Evolutionary conservation across 2,113 vertebrate genomes (phyloP), one percentile per base, ranked within the genome.

Genomic region (Toxostoma redivivum): DNA sequence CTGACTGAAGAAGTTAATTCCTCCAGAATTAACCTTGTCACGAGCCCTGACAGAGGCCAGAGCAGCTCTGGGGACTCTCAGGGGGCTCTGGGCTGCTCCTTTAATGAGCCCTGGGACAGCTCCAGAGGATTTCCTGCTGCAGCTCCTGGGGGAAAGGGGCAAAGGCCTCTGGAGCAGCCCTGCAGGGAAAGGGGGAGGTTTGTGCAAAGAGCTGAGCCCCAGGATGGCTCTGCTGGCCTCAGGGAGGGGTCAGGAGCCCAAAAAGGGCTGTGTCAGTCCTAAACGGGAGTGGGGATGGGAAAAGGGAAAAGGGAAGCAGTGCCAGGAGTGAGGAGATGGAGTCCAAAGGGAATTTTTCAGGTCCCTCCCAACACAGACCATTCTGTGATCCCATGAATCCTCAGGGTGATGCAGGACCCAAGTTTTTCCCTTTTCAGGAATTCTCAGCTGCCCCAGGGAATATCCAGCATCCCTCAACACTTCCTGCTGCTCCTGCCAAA

Each of bases 31-130:
- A 56, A 61, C 84, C 92, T 94, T 95, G 95, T 96, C 96, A 96
- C 5, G 56, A 35, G 56, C 10, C 0, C 25, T 97, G 97, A 97
- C 64, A 90, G 94, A 97, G 96, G 85, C 96, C 97, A 97, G 97
- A 97, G 77, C 92, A 40, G 50, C 72, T 78, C 66, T 40, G 56
- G 3, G 84, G 35, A 86, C 84, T 48, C 91, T 80, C 33, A 8
- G 82, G 70, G 72, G 96, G 88, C 92, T 88, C 70, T 1, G 6
- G 31, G 87, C 92, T 67, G 89, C 74, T 95, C 90, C 77, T 85
- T 94, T 97, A 97, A 97, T 97, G 93, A 96, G 70, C 90, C 62
- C 18, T 50, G 1, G 72, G 95, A 96, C 69, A 51, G 35, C 62
- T 84, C 7, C 4, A 7, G 92, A 58, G 90, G 47, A 91, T 95